Conservation (phyloP, 1,140 invertebrate genomes). For the Drosophila saltans region DNA sequence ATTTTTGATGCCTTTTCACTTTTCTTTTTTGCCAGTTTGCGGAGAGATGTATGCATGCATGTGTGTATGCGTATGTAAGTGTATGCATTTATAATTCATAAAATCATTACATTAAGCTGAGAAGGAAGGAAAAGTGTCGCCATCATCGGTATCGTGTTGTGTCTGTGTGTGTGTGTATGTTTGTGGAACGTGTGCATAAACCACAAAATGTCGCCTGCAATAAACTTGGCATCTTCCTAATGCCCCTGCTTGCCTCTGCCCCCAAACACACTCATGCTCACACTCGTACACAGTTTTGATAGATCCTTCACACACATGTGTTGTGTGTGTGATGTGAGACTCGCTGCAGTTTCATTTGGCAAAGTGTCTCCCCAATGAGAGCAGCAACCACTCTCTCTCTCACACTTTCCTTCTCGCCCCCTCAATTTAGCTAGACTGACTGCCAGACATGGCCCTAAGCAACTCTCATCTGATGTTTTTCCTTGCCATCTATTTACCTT, state of each 20-base stretch:
- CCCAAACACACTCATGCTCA: neutral
- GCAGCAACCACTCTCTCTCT: constrained; percentile 16
- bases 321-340: neutral
- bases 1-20: constrained; percentile 65
- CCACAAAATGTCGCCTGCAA: constrained; percentile 78
- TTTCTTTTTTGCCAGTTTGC: constrained; percentile 18
- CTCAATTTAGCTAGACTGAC: constrained; percentile 34
- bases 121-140: constrained; percentile 29
- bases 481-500: constrained; percentile 19
- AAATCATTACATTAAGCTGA: constrained; percentile 78
- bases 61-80: constrained; percentile 56
- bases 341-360: constrained; percentile 71
- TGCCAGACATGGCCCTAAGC: constrained; percentile 31
- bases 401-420: neutral
- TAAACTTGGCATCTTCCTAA: constrained; percentile 76
- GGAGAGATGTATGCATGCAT: constrained; percentile 35
- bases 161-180: constrained; percentile 13
- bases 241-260: constrained; percentile 37
- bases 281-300: constrained; percentile 12
- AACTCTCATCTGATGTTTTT: constrained; percentile 21
- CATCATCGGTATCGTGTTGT: neutral
- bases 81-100: constrained; percentile 81
- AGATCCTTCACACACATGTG: neutral
- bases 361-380: constrained; percentile 61
- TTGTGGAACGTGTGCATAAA: constrained; percentile 76